These are phyloP conservation scores for Dolichallabes microphthalmus DNA, from an alignment of 2,113 vertebrate genomes.

Conservation along the genomic window DNA sequence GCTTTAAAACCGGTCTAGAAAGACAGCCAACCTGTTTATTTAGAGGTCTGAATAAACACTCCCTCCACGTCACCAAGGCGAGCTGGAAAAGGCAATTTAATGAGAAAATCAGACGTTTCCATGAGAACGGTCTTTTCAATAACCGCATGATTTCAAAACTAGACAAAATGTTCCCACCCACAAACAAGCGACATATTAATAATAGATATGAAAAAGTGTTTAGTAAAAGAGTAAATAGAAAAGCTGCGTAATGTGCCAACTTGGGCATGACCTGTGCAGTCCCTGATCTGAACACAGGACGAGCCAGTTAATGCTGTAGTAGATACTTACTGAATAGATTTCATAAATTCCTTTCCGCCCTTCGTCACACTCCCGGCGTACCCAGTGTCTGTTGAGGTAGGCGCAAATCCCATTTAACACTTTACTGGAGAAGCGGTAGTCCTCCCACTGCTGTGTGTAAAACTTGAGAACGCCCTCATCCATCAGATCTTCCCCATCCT, in stretches of 20 bases:
- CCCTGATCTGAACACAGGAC: neutral
- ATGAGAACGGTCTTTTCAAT: neutral
- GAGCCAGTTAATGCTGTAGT: no score
- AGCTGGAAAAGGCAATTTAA: slow-evolving; percentile 59
- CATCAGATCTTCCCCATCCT: slow-evolving; percentile 99
- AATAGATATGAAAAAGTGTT: neutral
- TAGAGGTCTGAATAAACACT: slow-evolving; percentile 95
- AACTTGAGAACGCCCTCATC: slow-evolving; percentile 97
- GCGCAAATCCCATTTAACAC: slow-evolving; percentile 98
- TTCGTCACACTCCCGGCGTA: slow-evolving; percentile 96
- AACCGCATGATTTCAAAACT: neutral
- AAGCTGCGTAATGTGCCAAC: neutral
- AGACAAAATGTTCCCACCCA: neutral
- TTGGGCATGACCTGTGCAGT: neutral
- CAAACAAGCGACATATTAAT: neutral
- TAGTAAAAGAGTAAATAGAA: no score
- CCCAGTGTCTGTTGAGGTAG: slow-evolving; percentile 99
- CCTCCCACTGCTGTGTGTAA: slow-evolving; percentile 99
- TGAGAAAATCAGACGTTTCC: neutral
- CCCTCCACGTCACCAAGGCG: slow-evolving; percentile 94
- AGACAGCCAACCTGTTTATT: slow-evolving; percentile 86
- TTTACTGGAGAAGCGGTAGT: slow-evolving; percentile 98
- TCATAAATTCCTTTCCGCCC: slow-evolving; percentile 98
- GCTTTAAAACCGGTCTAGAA: neutral
- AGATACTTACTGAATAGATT: slow-evolving; percentile 89